A percentile compares a stretch with the other conserved stretches of the same genome.
Conservation (phyloP, 2,113 vertebrate genomes). For the Cyphomyrus discorhynchus region DNA sequence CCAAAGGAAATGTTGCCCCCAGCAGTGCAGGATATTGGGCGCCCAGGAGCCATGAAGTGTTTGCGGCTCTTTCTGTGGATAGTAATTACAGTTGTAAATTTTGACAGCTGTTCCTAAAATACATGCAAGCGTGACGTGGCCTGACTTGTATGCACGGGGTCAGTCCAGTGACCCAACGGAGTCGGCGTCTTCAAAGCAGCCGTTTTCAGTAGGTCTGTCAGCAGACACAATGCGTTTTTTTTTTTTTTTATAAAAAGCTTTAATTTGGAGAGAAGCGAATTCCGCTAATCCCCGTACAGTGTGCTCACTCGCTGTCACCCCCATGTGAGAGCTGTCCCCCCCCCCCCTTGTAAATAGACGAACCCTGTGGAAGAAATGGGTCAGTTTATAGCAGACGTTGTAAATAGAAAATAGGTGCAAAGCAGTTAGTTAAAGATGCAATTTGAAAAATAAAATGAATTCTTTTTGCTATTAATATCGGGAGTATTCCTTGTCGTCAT, state of each 20-base stretch:
- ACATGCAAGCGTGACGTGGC: not conserved
- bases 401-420: constrained; percentile 9
- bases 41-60: not conserved
- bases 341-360: not conserved
- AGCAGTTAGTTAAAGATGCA: not conserved
- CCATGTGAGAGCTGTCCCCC: not conserved
- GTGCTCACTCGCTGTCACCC: not conserved
- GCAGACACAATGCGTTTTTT: not conserved
- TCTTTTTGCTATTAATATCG: not conserved
- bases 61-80: not conserved
- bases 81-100: not conserved
- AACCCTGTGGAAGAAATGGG: not conserved
- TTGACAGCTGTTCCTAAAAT: not conserved
- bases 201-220: not conserved
- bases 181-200: not conserved
- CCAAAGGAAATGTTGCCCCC: not conserved
- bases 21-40: not conserved
- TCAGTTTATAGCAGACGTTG: constrained; percentile 3
- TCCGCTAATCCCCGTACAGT: not conserved
- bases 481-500: not conserved
- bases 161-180: no score
- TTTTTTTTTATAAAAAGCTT: not conserved
- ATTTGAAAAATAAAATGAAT: constrained; percentile 8
- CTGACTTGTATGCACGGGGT: not conserved
- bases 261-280: not conserved